phyloP scores from a whole-genome alignment of 2,888 invertebrate genomes.

The Polydrusus tereticollis region DNA sequence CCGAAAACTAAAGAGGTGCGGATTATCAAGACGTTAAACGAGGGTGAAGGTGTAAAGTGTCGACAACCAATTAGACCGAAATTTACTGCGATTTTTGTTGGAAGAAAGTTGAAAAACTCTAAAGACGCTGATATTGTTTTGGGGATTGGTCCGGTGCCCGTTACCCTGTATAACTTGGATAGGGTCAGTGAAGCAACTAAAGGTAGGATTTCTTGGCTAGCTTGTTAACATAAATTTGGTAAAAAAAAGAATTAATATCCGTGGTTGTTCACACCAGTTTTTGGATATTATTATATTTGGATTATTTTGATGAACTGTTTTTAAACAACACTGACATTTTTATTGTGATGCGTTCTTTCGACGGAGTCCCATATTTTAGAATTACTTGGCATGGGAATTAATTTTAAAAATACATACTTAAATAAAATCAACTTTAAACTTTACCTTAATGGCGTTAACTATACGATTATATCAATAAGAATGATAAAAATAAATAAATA shows the following conservation, averaged over 20 bases:
- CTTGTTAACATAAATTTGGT: no score
- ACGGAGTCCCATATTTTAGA: neutral
- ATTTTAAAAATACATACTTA: neutral
- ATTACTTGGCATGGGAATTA: conserved; percentile 9
- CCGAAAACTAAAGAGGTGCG: conserved; percentile 60
- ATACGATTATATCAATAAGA: neutral
- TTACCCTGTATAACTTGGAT: conserved; percentile 66
- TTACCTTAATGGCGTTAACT: neutral
- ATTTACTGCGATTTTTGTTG: conserved; percentile 66
- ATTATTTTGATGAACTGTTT: no score
- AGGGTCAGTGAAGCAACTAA: conserved; percentile 65
- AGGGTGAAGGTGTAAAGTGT: conserved; percentile 64
- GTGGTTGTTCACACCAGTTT: no score
- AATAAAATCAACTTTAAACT: neutral
- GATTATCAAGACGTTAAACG: conserved; percentile 61
- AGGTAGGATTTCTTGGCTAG: conserved; percentile 59
- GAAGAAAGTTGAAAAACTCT: conserved; percentile 57
- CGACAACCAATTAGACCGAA: conserved; percentile 63
- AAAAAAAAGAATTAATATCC: no score
- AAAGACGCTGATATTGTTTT: conserved; percentile 62
- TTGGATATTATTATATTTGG: no score
- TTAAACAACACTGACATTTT: neutral
- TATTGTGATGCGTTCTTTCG: neutral
- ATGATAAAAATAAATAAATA: conserved; percentile 2
- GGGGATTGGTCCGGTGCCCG: conserved; percentile 64